phyloP scores from a whole-genome alignment of 2,113 vertebrate genomes.

The Ranitomeya variabilis region DNA sequence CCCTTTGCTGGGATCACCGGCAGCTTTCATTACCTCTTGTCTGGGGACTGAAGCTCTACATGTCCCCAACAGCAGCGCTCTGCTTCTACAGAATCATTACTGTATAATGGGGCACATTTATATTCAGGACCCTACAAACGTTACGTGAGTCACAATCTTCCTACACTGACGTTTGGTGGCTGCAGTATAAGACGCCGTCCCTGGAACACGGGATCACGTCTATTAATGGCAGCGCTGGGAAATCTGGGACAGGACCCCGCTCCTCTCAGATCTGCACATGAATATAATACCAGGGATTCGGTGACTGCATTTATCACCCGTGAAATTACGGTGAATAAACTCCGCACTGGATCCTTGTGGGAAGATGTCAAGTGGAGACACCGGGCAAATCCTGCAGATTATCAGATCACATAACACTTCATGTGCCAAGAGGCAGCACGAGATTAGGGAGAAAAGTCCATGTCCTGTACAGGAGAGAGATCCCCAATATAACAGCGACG shows the following conservation, averaged over 20 bases:
- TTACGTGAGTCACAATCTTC: too few relatives aligned
- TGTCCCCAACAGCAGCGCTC: too few relatives aligned
- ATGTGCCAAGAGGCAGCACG: background rate
- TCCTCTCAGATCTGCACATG: background rate
- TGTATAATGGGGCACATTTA: too few relatives aligned
- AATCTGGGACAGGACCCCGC: background rate
- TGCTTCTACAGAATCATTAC: too few relatives aligned
- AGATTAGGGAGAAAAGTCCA: background rate
- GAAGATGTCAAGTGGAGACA: background rate
- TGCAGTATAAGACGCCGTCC: background rate
- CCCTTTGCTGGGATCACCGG: too few relatives aligned
- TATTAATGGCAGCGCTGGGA: background rate
- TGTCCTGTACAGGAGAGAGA: background rate
- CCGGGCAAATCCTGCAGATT: background rate
- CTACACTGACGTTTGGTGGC: background rate
- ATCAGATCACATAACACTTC: background rate
- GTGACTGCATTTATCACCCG: conserved; percentile 11
- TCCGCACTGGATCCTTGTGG: conserved; percentile 27
- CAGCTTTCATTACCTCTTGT: too few relatives aligned
- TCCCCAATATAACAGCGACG: background rate
- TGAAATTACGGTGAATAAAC: conserved; percentile 11
- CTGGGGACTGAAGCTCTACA: too few relatives aligned
- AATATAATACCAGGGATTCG: background rate
- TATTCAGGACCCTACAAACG: too few relatives aligned
- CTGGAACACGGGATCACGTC: background rate